Evolutionary conservation across 2,113 vertebrate genomes (phyloP), one percentile per base, ranked within the genome.

Genomic region (Triplophysa siluroides): DNA sequence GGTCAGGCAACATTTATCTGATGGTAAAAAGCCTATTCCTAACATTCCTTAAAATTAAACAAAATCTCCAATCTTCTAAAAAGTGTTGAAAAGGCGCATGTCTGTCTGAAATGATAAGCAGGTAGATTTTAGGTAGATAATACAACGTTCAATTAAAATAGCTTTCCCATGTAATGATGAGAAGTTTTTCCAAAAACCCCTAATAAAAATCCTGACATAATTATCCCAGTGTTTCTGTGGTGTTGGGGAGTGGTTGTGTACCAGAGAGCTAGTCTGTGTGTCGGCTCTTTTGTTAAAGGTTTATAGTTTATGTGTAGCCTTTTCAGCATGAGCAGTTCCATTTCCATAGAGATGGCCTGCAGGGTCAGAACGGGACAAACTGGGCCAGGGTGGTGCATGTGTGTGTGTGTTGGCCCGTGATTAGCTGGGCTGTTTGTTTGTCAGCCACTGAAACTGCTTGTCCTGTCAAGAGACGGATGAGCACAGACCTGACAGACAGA

Each of bases 371-470:
- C 13, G 76, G 70, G 76, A 79, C 79, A 81, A 81, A 81, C 76
- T 76, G 73, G 79, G 78, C 81, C 56, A 74, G 73, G 81, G 64
- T 19, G 29, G 24, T 67, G 79, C 58, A 71, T 74, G 78, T 76
- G 74, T 81, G 78, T 72, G 70, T 84, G 80, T 74, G 73, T 50
- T 61, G 68, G 67, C 12, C 73, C 45, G 16, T 81, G 84, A 81
- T 85, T 83, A 85, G 78, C 76, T 72, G 78, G 84, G 76, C 72
- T 81, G 78, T 85, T 85, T 83, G 84, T 85, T 83, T 85, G 82
- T 81, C 81, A 81, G 84, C 26, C 78, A 50, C 84, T 78, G 81
- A 83, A 78, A 83, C 54, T 52, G 65, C 83, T 79, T 85, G 84
- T 85, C 84, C 79, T 81, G 81, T 68, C 65, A 78, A 62, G 82